phyloP scores from a whole-genome alignment of 2,113 vertebrate genomes.

The Rousettus leschenaultii region DNA sequence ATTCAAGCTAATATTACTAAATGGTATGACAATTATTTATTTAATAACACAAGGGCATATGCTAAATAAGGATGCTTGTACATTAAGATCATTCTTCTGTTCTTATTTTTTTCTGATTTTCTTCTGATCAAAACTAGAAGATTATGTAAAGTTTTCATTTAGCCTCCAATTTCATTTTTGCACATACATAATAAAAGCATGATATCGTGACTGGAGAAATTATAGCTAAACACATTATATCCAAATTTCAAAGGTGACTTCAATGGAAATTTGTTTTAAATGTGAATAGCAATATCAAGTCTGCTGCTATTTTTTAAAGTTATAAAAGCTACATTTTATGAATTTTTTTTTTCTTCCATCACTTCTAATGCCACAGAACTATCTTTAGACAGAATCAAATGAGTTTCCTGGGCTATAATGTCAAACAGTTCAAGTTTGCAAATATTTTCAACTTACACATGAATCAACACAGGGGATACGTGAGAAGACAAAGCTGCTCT shows the following conservation, averaged over 20 bases:
- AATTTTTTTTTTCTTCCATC: slow-evolving; percentile 13
- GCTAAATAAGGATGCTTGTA: neutral
- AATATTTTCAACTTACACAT: slow-evolving; percentile 58
- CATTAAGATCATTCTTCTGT: neutral
- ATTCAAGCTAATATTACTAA: slow-evolving; percentile 3
- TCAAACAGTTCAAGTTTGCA: slow-evolving; percentile 65
- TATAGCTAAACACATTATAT: neutral
- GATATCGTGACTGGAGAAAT: neutral
- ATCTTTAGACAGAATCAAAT: slow-evolving; percentile 53
- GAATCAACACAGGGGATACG: slow-evolving; percentile 33
- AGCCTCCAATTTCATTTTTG: slow-evolving; percentile 27
- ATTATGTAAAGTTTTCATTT: neutral
- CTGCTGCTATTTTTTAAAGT: neutral
- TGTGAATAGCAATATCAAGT: neutral
- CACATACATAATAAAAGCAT: neutral
- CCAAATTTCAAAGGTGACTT: neutral
- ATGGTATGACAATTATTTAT: neutral
- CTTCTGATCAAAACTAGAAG: slow-evolving; percentile 2
- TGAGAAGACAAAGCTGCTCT: slow-evolving; percentile 46
- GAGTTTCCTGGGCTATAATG: slow-evolving; percentile 30
- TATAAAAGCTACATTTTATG: neutral
- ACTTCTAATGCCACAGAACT: slow-evolving; percentile 33
- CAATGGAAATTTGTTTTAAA: neutral
- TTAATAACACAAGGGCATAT: neutral
- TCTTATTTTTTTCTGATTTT: neutral